Base-by-base conservation (phyloP, 2,888 invertebrate species). In the Cosmopolites sordidus region DNA sequence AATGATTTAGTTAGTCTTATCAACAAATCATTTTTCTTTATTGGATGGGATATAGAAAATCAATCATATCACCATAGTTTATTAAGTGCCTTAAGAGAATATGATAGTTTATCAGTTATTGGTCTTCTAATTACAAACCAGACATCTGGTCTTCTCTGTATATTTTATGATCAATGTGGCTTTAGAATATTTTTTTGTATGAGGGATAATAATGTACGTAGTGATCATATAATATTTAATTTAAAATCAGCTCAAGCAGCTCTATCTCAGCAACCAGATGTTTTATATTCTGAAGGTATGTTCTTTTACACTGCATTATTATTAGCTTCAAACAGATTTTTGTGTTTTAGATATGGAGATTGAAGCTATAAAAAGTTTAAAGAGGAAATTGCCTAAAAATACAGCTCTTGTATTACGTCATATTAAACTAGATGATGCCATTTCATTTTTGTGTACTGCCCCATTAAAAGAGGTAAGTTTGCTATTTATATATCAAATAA, bases 11-110 rank as follows among this genome's bases (percentile, higher is more conserved):
- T 48, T 2, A 48, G 56, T 8, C 53, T 69, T 41, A 41, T 68
- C n/a, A 55, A 58, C 16, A 49, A 60, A 8, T 54, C 53, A 45
- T 70, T 63, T 50, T 62, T 60, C 46, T 38, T 69, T 5, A 43
- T 69, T 16, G 68, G 67, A 12, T 71, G 69, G 69, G 67, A 69
- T 58, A 43, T 70, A 8, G 60, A 61, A 38, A 58, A 65, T 42
- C 41, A 54, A 8, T 44, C 52, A 11, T 61, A 63, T 50, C 64
- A 67, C 27, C 40, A 50, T 46, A 62, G 5, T 43, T 43, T 56
- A 30, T 2, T 42, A 18, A 38, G 44, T 15, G 55, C 52, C 37
- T 30, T 58, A 17, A 16, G 43, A 22, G 16, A 42, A 33, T 39
- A 43, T 43, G 38, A 1, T 1, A 15, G 42, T 15, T 42, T 57